phyloP scores from a whole-genome alignment of 2,113 vertebrate species.

The Gnathonemus longibarbis region DNA sequence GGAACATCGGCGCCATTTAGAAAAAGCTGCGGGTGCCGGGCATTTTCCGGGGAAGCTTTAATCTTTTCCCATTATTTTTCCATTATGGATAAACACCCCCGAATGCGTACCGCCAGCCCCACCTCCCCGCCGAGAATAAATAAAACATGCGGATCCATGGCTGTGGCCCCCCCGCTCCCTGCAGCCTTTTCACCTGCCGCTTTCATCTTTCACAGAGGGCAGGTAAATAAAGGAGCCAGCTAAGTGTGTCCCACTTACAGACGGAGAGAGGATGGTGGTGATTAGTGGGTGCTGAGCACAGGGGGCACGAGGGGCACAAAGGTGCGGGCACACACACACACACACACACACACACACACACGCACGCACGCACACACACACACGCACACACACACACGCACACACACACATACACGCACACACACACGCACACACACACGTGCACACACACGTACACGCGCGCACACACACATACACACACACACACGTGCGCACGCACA shows the following conservation, averaged over 20 bases:
- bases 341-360: not conserved
- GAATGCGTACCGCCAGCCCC: slow-evolving; percentile 53
- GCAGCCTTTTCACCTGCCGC: slow-evolving; percentile 49
- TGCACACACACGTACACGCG: fast-evolving
- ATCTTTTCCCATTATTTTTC: slow-evolving; percentile 76
- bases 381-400: not conserved
- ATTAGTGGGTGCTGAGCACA: slow-evolving; percentile 56
- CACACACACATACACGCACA: not conserved
- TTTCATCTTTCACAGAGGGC: slow-evolving; percentile 64
- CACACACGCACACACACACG: not conserved
- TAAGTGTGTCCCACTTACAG: slow-evolving; percentile 51
- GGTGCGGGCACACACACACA: not conserved
- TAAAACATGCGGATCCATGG: slow-evolving; percentile 62
- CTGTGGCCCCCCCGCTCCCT: slow-evolving; percentile 22
- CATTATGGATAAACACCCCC: slow-evolving; percentile 70
- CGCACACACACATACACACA: not conserved
- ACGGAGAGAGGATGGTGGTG: slow-evolving; percentile 66
- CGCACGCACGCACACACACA: not conserved
- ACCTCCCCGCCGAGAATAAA: slow-evolving; percentile 40
- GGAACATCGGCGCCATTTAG: slow-evolving; percentile 64
- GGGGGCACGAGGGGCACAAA: not conserved
- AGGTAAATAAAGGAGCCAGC: slow-evolving; percentile 47
- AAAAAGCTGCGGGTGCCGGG: slow-evolving; percentile 47
- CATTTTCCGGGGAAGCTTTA: slow-evolving; percentile 63
- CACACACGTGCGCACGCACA: not conserved